Conservation (phyloP, 2,888 invertebrate species). For the Pemphredon lugubris region DNA sequence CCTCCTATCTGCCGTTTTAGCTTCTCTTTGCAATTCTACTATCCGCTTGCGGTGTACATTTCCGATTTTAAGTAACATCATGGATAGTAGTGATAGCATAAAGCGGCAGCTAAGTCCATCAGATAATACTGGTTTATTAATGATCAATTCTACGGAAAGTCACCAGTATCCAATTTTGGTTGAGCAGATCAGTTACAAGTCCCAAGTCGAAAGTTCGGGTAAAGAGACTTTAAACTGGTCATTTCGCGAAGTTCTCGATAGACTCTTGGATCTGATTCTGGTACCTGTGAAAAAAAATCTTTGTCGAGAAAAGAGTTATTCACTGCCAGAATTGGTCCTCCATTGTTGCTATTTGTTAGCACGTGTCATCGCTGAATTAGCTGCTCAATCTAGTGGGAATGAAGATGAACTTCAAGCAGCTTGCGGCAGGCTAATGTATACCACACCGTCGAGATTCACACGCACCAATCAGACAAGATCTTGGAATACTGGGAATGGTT, state of each 20-base stretch:
- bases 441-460: conserved; percentile 95
- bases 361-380: conserved; percentile 93
- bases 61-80: conserved; percentile 84
- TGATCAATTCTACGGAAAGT: conserved; percentile 86
- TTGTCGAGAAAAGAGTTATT: conserved; percentile 83
- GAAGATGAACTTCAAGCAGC: conserved; percentile 89
- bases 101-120: conserved; percentile 85
- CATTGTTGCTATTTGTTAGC: conserved; percentile 90
- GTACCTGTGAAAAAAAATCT: conserved; percentile 87
- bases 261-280: conserved; percentile 90
- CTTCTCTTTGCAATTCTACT: conserved; percentile 91
- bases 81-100: conserved; percentile 81
- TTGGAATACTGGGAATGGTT: conserved; percentile 98
- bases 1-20: conserved; percentile 90
- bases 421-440: conserved; percentile 89
- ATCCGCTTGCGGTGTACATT: conserved; percentile 89
- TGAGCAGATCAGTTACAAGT: conserved; percentile 89
- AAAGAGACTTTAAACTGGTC: conserved; percentile 83
- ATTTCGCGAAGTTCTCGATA: conserved; percentile 91
- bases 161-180: conserved; percentile 90
- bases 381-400: conserved; percentile 89
- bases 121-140: conserved; percentile 86
- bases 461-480: conserved; percentile 93
- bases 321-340: conserved; percentile 84
- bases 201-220: conserved; percentile 80